Evolutionary conservation across 2,888 invertebrate genomes (phyloP).

Genomic region (Rhodophaea formosa): DNA sequence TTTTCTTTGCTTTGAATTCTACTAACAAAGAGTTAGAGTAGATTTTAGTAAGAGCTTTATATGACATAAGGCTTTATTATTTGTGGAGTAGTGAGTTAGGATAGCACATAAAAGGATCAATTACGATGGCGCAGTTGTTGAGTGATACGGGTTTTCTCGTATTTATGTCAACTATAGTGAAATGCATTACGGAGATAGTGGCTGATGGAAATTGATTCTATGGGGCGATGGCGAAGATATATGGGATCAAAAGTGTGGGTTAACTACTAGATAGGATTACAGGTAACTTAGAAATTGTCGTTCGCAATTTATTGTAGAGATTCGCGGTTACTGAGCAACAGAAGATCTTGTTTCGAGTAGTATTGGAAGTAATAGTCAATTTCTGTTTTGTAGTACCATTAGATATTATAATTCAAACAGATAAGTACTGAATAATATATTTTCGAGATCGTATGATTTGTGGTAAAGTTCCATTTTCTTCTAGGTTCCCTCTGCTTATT

Average conservation of each 20-base stretch:
- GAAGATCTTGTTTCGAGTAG: not conserved
- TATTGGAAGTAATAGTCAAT: not conserved
- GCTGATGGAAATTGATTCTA: constrained; percentile 25
- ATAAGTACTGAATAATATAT: too few species aligned
- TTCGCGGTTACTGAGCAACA: constrained; percentile 1
- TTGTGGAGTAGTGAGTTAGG: constrained; percentile 26
- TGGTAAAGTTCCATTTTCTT: too few species aligned
- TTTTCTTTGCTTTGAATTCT: not conserved
- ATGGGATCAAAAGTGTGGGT: constrained; percentile 20
- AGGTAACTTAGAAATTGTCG: constrained; percentile 12
- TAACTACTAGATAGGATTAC: constrained; percentile 18
- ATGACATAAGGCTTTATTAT: constrained; percentile 17
- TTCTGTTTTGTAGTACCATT: not conserved
- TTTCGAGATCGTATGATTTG: too few species aligned
- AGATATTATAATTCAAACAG: too few species aligned
- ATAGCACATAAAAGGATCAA: constrained; percentile 48
- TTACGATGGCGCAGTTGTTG: constrained; percentile 40
- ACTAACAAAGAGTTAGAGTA: constrained; percentile 17
- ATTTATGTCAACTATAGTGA: constrained; percentile 44
- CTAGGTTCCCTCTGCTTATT: too few species aligned
- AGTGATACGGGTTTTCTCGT: constrained; percentile 43
- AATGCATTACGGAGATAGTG: constrained; percentile 36
- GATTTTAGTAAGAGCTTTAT: constrained; percentile 1
- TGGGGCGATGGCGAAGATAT: constrained; percentile 23
- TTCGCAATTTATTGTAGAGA: not conserved